Percentiles rank a stretch among this genome's conserved stretches.
Evolutionary conservation across 2,888 invertebrate genomes (phyloP).

Genomic region (Lepetodrilus schrolli): DNA sequence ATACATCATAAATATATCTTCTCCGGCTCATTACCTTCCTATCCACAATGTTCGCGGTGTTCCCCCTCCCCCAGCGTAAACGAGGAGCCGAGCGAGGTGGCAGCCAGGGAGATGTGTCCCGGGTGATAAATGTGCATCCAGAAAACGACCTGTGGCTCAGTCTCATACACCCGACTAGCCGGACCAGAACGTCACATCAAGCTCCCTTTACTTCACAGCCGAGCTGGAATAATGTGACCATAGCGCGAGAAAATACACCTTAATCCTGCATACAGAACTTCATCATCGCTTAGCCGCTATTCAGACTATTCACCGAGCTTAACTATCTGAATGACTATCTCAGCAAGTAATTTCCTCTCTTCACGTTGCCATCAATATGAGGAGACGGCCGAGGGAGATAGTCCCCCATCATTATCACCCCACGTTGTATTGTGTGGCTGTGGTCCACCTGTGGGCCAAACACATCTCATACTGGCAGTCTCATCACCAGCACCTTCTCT

Average conservation of each 20-base stretch:
- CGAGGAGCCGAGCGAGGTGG: not conserved
- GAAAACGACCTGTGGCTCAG: not conserved
- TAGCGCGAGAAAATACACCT: not conserved
- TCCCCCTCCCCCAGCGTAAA: too few relatives aligned
- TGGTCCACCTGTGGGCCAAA: too few relatives aligned
- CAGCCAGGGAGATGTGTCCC: not conserved
- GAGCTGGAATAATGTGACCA: constrained; percentile 11
- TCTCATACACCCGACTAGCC: too few relatives aligned
- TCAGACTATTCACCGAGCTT: not conserved
- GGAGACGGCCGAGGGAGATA: not conserved
- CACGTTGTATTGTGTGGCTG: not conserved
- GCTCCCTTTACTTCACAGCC: not conserved
- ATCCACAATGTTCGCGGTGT: not conserved
- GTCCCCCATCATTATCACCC: not conserved
- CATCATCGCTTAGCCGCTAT: constrained; percentile 23
- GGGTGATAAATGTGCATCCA: not conserved
- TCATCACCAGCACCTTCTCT: too few relatives aligned
- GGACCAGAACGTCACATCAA: too few relatives aligned
- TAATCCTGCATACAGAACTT: constrained; percentile 4
- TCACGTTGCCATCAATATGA: not conserved
- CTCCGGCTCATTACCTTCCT: not conserved
- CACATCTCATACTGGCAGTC: too few relatives aligned
- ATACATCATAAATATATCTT: constrained; percentile 5
- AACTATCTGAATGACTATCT: constrained; percentile 3
- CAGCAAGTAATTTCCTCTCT: constrained; percentile 16